Evolutionary conservation across 1,140 invertebrate genomes (phyloP).

Genomic region (Brachionus rubens): DNA sequence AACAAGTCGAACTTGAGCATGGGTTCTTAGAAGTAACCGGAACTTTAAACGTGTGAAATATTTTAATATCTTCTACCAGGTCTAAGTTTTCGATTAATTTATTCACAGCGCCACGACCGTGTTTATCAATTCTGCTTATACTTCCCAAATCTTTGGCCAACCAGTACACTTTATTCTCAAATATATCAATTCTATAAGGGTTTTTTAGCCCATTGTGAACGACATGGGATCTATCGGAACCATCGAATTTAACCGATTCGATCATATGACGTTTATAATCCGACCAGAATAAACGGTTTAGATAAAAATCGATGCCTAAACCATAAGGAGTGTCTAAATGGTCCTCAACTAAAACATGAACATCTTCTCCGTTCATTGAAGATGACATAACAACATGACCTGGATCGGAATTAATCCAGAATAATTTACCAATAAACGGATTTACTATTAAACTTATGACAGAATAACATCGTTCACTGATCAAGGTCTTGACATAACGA

Average conservation of each 20-base stretch:
- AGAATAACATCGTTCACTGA: conserved; percentile 24
- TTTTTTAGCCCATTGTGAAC: conserved; percentile 69
- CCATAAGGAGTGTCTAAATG: conserved; percentile 78
- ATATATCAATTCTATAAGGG: conserved; percentile 83
- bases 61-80: conserved; percentile 76
- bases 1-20: conserved; percentile 72
- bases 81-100: conserved; percentile 68
- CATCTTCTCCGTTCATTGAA: conserved; percentile 90
- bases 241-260: conserved; percentile 79
- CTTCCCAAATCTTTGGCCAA: conserved; percentile 77
- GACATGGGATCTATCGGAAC: conserved; percentile 72
- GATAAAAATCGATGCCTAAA: conserved; percentile 56
- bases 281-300: conserved; percentile 82
- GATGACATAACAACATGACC: conserved; percentile 71
- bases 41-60: conserved; percentile 52
- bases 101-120: conserved; percentile 84
- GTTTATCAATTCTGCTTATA: conserved; percentile 82
- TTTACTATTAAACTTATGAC: not conserved
- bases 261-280: conserved; percentile 90
- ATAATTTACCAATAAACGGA: conserved; percentile 8
- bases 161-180: conserved; percentile 85
- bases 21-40: conserved; percentile 62
- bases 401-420: conserved; percentile 38
- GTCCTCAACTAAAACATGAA: conserved; percentile 74
- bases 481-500: conserved; percentile 29